phyloP scores from a whole-genome alignment of 2,888 invertebrate genomes.

The Smittia aterrima region DNA sequence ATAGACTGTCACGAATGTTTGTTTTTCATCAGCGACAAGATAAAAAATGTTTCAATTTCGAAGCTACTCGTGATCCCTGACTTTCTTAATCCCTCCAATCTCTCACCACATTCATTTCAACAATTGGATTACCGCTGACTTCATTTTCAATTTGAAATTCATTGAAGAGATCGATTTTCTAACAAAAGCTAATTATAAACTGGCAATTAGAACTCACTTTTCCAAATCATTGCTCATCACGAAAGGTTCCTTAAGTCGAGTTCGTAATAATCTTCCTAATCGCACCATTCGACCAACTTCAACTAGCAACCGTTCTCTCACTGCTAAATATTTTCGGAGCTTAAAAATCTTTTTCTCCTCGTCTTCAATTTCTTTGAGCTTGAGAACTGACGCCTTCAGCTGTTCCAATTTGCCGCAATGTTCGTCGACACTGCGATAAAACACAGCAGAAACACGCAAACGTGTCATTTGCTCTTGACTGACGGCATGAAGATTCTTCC shows the following conservation, averaged over 20 bases:
- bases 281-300: slow-evolving; percentile 72
- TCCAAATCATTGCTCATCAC: slow-evolving; percentile 48
- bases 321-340: slow-evolving; percentile 59
- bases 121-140: no score
- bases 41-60: slow-evolving; percentile 9
- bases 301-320: slow-evolving; percentile 63
- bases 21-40: not conserved
- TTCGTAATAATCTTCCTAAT: slow-evolving; percentile 65
- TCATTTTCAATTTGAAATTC: no score
- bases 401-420: slow-evolving; percentile 63
- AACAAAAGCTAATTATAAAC: no score
- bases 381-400: slow-evolving; percentile 59
- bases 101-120: no score
- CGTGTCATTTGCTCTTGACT: slow-evolving; percentile 75
- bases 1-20: slow-evolving; percentile 25
- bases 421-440: slow-evolving; percentile 67
- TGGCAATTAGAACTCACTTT: slow-evolving; percentile 19
- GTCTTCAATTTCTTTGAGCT: slow-evolving; percentile 53
- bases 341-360: slow-evolving; percentile 53
- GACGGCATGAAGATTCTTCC: slow-evolving; percentile 67
- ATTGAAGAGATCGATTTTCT: no score
- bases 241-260: slow-evolving; percentile 65
- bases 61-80: not conserved
- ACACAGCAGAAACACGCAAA: slow-evolving; percentile 71
- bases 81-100: no score